Evolutionary conservation across 2,888 invertebrate genomes (phyloP), one percentile per base, ranked within the genome.

Genomic region (Mythimna pallens): DNA sequence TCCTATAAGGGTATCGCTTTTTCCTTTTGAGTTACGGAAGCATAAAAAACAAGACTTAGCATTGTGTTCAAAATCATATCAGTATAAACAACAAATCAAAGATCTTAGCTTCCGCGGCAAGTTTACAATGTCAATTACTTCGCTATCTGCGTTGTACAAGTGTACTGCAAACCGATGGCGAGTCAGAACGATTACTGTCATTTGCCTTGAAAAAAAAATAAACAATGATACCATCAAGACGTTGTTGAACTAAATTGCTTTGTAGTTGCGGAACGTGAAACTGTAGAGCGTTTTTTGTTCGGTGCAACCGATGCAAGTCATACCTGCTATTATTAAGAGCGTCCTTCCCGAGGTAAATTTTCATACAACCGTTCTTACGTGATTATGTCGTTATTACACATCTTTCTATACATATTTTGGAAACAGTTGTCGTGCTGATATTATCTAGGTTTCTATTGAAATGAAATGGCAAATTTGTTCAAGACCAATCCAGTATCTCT

Each of bases 91-190:
- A 54, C 9, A 40, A 55, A 74, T 64, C 65, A 50, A 72, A 80
- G 72, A 62, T 59, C 52, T 25, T 30, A 20, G 59, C 66, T 64
- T 59, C 43, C 59, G 43, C 68, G 70, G 30, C 34, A 50, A 59
- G 22, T 73, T 65, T 65, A n/a, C 52, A 70, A 17, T 71, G 63
- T 65, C 84, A 63, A 83, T 86, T 86, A 86, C 84, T 78, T 76
- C 12, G 55, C 70, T 74, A 81, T 78, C 66, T 80, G 55, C 76
- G 62, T 65, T 10, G n/a, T 22, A 40, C 59, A 22, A 59, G 59
- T 55, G 54, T 50, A 64, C 34, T 70, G 54, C 57, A 47, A 76
- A 79, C 70, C 65, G 47, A 66, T 78, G 73, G 59, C 68, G 59
- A 70, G 22, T n/a, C 67, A 71, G 20, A 69, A n/a, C 73, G 72